A percentile compares a stretch with the other conserved stretches of the same genome.
Evolutionary conservation across 2,797 vertebrate species (phyloP).

Genomic region (Arnoldichthys spilopterus): DNA sequence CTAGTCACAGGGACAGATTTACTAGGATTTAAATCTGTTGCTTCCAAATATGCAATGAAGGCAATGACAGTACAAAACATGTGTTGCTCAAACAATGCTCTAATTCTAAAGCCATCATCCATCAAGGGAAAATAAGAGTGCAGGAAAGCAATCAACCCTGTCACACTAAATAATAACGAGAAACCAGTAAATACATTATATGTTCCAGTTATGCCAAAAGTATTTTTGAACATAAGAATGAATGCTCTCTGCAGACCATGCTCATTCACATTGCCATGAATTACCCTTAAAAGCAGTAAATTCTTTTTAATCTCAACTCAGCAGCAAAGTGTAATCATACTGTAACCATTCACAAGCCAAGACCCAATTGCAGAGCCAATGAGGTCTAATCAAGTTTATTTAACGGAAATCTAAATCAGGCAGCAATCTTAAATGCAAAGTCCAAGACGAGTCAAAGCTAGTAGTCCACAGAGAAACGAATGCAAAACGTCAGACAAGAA

Average conservation of each 20-base stretch:
- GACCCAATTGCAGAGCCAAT: too few species aligned
- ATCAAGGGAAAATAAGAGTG: constrained; percentile 1
- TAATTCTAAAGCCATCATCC: constrained; percentile 16
- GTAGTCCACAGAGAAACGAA: too few species aligned
- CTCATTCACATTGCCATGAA: background rate
- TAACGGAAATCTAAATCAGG: too few species aligned
- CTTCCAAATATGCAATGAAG: constrained; percentile 22
- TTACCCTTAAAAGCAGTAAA: background rate
- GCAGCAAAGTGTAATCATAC: background rate
- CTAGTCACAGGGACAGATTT: constrained; percentile 9
- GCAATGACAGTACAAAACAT: constrained; percentile 20
- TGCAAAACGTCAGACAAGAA: too few species aligned
- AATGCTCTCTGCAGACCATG: constrained; percentile 10
- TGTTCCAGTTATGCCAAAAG: constrained; percentile 11
- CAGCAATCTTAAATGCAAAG: too few species aligned
- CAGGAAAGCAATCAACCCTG: constrained; percentile 10
- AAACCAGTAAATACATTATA: background rate
- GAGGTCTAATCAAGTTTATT: too few species aligned
- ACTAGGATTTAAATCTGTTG: background rate
- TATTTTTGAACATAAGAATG: background rate
- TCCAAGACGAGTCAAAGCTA: too few species aligned
- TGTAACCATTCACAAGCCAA: too few species aligned
- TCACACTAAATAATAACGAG: constrained; percentile 7
- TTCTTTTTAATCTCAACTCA: background rate
- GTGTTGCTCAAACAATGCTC: constrained; percentile 4